phyloP scores from a whole-genome alignment of 2,113 vertebrate species.

The Gopherus evgoodei region DNA sequence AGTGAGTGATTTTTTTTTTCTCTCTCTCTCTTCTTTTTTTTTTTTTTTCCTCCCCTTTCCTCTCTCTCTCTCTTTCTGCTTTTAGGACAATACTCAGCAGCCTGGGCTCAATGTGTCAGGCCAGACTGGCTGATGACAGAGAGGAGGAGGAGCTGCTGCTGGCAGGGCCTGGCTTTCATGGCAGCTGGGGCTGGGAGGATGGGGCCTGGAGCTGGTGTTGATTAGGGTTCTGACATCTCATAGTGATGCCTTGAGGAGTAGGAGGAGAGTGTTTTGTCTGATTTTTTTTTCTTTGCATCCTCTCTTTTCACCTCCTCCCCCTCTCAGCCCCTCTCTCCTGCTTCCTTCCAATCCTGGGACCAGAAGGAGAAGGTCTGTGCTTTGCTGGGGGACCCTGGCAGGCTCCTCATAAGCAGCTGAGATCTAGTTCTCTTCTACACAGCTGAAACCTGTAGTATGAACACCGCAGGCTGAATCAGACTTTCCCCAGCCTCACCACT shows the following conservation, averaged over 20 bases:
- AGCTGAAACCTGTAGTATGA: background rate
- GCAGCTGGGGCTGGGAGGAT: slow-evolving; percentile 1
- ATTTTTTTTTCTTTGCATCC: background rate
- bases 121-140: slow-evolving; percentile 60
- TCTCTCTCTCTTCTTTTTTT: background rate
- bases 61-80: slow-evolving; percentile 7
- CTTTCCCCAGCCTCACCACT: background rate
- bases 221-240: slow-evolving; percentile 50
- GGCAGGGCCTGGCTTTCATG: slow-evolving; percentile 36
- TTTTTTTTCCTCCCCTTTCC: background rate
- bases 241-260: slow-evolving; percentile 41
- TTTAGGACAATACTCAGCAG: slow-evolving; percentile 39
- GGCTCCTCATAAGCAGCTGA: background rate
- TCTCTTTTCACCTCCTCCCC: background rate
- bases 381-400: background rate
- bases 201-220: background rate
- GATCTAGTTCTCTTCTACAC: background rate
- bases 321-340: background rate
- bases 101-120: slow-evolving; percentile 51
- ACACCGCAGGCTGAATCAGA: background rate
- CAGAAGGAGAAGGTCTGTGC: background rate
- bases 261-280: background rate
- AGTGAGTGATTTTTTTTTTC: background rate
- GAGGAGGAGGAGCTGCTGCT: slow-evolving; percentile 34
- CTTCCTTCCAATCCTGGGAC: background rate